Base-by-base conservation (phyloP, 2,888 invertebrate species). In the Drosophila anomelani region DNA sequence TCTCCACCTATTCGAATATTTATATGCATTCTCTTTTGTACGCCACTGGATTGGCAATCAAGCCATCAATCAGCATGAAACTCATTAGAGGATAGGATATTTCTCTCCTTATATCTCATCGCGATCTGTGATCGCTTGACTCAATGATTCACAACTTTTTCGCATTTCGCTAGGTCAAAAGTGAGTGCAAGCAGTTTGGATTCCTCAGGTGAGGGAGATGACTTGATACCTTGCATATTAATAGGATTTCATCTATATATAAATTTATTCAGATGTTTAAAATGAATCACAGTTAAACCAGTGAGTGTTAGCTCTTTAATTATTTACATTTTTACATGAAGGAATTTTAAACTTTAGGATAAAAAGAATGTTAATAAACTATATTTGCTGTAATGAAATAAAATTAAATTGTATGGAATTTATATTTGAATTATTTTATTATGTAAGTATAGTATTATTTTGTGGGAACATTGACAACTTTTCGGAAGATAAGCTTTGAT, bases 121-220 rank as follows among this genome's bases (percentile, higher is more conserved):
- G 49, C 47, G 56, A 75, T 61, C 43, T 43, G 73, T 51, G 55
- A 55, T 55, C 71, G 68, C 66, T 59, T 67, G n/a, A 9, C 49
- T 20, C 12, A 15, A 70, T 81, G 81, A 79, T 63, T 82, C 77
- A 80, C 79, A 73, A 47, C 59, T 60, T 75, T 82, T 82, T 87
- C 80, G 77, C 85, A 85, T 73, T 80, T 55, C 76, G 71, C 80
- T 80, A 75, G 86, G 84, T 89, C 81, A 82, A 88, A 73, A 75
- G 73, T 80, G 57, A 74, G 73, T 78, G 57, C 67, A 55, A 59
- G 34, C 78, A 75, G 64, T 87, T 75, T 74, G 67, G 43, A 41
- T 56, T 69, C 64, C 71, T 36, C 49, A 36, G 44, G 68, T 38
- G 72, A 55, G 71, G 77, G 67, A n/a, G 20, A 29, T 32, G 43